A percentile compares a stretch with the other conserved stretches of the same genome.
Conservation (phyloP, 2,113 vertebrate genomes). For the Corydoras sp. region DNA sequence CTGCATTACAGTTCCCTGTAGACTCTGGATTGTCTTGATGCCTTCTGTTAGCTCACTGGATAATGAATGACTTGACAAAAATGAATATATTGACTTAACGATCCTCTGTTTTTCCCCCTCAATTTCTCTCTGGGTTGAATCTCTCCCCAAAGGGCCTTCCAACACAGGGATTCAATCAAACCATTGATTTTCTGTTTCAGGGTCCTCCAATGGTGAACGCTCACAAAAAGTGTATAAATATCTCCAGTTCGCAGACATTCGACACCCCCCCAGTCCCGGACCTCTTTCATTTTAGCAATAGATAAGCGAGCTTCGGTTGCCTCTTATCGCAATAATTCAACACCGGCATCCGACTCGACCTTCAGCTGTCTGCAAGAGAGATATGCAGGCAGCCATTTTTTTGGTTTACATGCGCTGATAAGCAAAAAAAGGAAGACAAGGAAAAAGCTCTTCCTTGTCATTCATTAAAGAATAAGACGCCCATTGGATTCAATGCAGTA, state of each 20-base stretch:
- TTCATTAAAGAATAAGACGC: background rate
- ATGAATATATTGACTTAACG: slow-evolving; percentile 39
- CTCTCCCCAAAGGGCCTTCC: slow-evolving; percentile 11
- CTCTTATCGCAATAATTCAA: slow-evolving; percentile 52
- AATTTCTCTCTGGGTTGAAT: slow-evolving; percentile 15
- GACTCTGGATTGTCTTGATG: background rate
- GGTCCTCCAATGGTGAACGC: slow-evolving; percentile 16
- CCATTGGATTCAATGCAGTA: too few relatives aligned
- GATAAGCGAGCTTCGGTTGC: slow-evolving; percentile 44
- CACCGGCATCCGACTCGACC: slow-evolving; percentile 53
- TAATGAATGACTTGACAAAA: slow-evolving; percentile 33
- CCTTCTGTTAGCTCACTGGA: background rate
- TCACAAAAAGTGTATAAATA: slow-evolving; percentile 21
- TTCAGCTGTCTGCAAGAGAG: slow-evolving; percentile 51
- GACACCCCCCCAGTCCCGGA: background rate
- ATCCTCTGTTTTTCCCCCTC: slow-evolving; percentile 3
- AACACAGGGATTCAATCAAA: slow-evolving; percentile 42
- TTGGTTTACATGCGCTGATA: slow-evolving; percentile 58
- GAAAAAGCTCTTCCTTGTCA: background rate
- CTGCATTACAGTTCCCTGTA: background rate
- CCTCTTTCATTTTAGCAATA: slow-evolving; percentile 30
- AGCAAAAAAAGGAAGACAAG: slow-evolving; percentile 40
- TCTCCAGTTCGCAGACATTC: slow-evolving; percentile 24
- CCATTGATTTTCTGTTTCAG: slow-evolving; percentile 46
- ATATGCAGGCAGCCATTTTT: slow-evolving; percentile 51